Conservation (phyloP, 2,797 vertebrate genomes). For the Anomalospiza imberbis region DNA sequence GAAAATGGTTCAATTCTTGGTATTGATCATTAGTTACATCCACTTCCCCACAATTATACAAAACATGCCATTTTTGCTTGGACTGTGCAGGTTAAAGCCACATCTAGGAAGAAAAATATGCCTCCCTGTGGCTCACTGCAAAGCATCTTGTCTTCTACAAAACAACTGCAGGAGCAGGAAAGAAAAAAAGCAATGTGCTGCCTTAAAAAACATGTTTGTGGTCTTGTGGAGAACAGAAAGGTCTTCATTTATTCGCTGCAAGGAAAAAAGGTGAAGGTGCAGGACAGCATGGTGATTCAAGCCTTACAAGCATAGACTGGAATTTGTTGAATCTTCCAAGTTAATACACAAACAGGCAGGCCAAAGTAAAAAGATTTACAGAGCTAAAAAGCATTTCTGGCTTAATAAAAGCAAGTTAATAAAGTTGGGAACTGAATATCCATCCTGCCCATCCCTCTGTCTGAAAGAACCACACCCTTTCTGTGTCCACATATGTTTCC, state of each 20-base stretch:
- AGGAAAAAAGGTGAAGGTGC: background rate
- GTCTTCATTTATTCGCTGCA: background rate
- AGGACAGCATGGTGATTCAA: background rate
- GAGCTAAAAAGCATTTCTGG: background rate
- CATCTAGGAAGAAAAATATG: background rate
- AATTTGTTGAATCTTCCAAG: background rate
- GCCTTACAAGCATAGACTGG: background rate
- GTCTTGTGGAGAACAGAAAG: background rate
- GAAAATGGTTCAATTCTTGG: background rate
- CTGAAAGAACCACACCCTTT: background rate
- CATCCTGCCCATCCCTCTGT: background rate
- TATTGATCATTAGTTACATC: background rate
- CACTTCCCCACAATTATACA: background rate
- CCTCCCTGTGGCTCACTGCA: background rate
- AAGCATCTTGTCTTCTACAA: background rate
- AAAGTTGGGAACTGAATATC: background rate
- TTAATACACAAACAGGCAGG: background rate
- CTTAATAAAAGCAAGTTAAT: background rate
- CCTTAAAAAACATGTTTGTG: background rate
- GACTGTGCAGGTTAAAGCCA: background rate
- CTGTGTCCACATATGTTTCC: rapidly evolving
- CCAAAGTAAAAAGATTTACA: background rate
- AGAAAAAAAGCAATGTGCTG: background rate
- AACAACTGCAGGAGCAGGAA: background rate
- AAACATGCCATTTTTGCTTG: background rate